Base-by-base conservation (phyloP, 1,140 invertebrate species). In the Drosophila persimilis region DNA sequence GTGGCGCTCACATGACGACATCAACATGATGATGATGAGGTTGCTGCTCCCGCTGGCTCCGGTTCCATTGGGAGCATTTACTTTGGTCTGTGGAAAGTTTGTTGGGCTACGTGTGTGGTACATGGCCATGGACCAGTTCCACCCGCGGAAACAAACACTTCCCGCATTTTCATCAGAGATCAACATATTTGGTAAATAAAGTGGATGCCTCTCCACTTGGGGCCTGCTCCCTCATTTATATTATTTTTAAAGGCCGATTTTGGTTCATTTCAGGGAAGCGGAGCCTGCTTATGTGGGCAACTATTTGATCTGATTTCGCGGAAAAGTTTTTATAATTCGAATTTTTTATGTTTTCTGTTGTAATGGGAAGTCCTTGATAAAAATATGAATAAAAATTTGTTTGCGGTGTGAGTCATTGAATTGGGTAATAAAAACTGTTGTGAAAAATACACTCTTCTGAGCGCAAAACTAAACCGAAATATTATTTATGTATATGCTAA, bases 1-100 rank as follows among this genome's bases (percentile, higher is more conserved):
- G 69, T 83, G 59, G 65, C 44, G 45, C 67, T 43, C 24, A 65
- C 53, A 76, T 81, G 78, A 69, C 76, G 69, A 73, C 74, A 74
- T 31, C 20, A 60, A 69, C 48, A 64, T 73, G 62, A 81, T 46
- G 62, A 62, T 66, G 55, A 43, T 15, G 17, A 17, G 41, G 29
- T 47, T 47, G 51, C 41, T 45, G 43, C 24, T 39, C 20, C 9
- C 17, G 47, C 54, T 63, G 44, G 53, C 73, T 50, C 48, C 54
- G 53, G 54, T 59, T 73, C 69, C 63, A 55, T 9, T 17, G 73
- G 62, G 56, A 51, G 55, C 62, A 47, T 46, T 69, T 64, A 65
- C 47, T 62, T 55, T 47, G 59, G 39, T 29, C 62, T 60, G 56
- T 47, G 50, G 44, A 75, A 61, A 62, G 35, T 55, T 75, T 61